Evolutionary conservation across 2,888 invertebrate species (phyloP), one percentile per base, ranked within the genome.

Genomic region (Epinotia ramella): DNA sequence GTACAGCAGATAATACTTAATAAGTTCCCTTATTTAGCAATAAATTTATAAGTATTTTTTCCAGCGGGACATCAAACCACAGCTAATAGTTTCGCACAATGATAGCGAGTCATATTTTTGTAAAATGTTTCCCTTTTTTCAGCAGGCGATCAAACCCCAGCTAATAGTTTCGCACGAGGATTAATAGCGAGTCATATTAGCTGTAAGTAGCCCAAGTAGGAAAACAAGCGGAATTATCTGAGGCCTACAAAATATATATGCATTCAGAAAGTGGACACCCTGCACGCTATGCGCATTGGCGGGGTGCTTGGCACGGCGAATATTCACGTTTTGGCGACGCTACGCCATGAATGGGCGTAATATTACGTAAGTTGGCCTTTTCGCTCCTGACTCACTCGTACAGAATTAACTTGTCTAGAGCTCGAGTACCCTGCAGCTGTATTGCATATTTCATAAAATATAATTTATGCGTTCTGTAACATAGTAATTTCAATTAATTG

Each of bases 321-420:
- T 80, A 83, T 86, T 86, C 82, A 33, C 68, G 71, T 84, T 86
- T 66, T 87, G 87, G 86, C 86, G 82, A 82, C 80, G 83, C 83
- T 85, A 84, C 78, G 81, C 89, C 90, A 88, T 87, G 88, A 91
- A 91, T 91, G 91, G 90, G 84, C 85, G 87, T 85, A 86, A 86
- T 87, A 83, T 91, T 91, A 89, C 87, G 89, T 84, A 90, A 91
- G 83, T 89, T 90, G 89, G 90, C 89, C 82, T 84, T 79, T 83
- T 84, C 82, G 80, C 82, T 79, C 84, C 86, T 92, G 91, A 92
- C 84, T 92, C 91, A 92, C 86, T 86, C 84, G 81, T 81, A 85
- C 88, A 81, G 85, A 91, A 89, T 91, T 89, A 91, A 87, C 88
- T 87, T 86, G 83, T 87, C 88, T 88, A 86, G 87, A 86, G 87